Evolutionary conservation across 1,140 invertebrate species (phyloP), one percentile per base, ranked within the genome.

Genomic region (Capitella teleta): DNA sequence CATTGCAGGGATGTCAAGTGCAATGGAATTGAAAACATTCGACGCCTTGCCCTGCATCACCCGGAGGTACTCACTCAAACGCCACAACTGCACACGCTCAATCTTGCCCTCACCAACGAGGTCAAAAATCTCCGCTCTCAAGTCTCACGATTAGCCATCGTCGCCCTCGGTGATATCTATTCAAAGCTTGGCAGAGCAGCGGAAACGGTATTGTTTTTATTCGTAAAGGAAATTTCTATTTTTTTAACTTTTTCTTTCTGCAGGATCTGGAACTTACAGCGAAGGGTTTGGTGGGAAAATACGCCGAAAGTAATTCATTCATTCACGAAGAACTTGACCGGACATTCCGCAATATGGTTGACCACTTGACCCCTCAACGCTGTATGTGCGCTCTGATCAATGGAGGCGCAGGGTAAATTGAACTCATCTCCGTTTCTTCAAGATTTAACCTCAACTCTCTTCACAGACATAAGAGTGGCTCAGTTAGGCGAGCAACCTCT

Each of bases 241-340:
- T 32, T 32, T 10, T 32, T 10, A 10, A 10, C n/a, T 32, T 34
- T 42, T 18, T 30, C 14, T 30, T 49, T 57, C 37, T 51, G 61
- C 62, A 87, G 74, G 91, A 96, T 68, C 68, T 88, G 18, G 92
- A 96, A 60, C 86, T 89, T 57, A 78, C 90, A 48, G 80, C 82
- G 0, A 79, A 78, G 19, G 79, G 84, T 5, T 68, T 97, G 23
- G 71, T 97, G 16, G 82, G 86, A 53, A 82, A 90, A 57, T 86
- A 86, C 32, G 86, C 87, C 0, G 92, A 96, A 63, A 93, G 87
- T 1, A 94, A 93, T 67, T 82, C 83, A 57, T 97, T 96, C 64
- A 76, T 96, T 23, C 76, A 89, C 32, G 84, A 82, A 16, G 91
- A 95, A 68, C 83, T 87, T 10, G 83, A 86, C 16, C 74, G 76